These are phyloP conservation scores for Gnathonemus longibarbis DNA, from an alignment of 2,113 vertebrate genomes.

Conservation along the genomic window DNA sequence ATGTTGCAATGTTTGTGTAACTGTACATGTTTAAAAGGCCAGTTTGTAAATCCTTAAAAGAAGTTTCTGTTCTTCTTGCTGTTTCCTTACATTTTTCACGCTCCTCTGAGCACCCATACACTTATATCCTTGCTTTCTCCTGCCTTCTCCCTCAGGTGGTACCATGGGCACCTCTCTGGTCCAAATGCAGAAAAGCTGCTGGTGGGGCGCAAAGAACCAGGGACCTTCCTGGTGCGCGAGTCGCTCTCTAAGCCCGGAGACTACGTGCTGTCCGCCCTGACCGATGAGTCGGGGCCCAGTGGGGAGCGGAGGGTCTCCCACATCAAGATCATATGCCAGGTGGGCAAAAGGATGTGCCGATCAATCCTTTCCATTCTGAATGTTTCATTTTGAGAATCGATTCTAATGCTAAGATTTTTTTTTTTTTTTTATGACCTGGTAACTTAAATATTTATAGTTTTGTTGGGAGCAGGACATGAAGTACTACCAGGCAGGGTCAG, in stretches of 20 bases:
- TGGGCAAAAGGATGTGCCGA: conserved; percentile 36
- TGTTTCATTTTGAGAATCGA: background rate
- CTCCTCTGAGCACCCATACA: background rate
- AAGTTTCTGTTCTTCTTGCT: background rate
- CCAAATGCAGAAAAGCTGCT: conserved; percentile 80
- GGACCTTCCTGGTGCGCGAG: conserved; percentile 87
- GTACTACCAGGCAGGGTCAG: background rate
- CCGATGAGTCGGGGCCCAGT: conserved; percentile 53
- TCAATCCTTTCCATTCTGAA: background rate
- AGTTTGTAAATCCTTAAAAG: background rate
- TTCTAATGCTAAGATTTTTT: background rate
- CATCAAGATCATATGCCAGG: conserved; percentile 91
- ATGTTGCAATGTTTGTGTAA: background rate
- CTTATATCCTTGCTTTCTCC: background rate
- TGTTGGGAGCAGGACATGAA: background rate
- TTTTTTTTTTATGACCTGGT: background rate
- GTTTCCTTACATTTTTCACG: background rate
- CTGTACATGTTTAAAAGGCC: background rate
- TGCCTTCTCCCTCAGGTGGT: conserved; percentile 68
- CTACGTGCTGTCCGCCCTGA: conserved; percentile 85
- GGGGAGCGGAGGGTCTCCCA: conserved; percentile 74
- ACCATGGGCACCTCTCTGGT: conserved; percentile 89
- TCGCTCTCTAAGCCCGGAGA: conserved; percentile 93
- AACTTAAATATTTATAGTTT: background rate
- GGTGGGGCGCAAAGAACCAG: conserved; percentile 64